These are phyloP conservation scores for Pipistrellus pipistrellus DNA, from an alignment of 2,797 vertebrate genomes.

Conservation along the genomic window DNA sequence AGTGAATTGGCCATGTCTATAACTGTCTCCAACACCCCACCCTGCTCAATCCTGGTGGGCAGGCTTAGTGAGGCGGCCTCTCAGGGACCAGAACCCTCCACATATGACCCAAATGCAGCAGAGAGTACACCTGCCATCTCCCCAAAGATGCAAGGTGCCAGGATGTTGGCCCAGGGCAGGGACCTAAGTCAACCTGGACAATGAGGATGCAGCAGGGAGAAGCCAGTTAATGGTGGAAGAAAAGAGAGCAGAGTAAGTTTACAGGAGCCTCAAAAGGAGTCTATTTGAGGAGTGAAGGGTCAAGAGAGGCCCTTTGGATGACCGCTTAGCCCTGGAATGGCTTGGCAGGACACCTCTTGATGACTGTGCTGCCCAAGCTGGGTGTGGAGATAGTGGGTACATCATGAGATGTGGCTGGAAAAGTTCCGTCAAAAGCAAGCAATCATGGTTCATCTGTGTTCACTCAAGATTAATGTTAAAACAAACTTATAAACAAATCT, in stretches of 20 bases:
- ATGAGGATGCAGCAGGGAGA: neutral
- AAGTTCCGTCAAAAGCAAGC: neutral
- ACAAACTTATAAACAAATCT: neutral
- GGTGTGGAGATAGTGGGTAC: neutral
- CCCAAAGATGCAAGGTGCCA: neutral
- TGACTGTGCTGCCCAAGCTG: rapidly evolving
- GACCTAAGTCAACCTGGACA: neutral
- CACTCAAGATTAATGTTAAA: neutral
- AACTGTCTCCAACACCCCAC: neutral
- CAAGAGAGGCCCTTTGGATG: neutral
- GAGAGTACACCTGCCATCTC: neutral
- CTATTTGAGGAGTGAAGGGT: neutral
- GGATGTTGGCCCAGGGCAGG: neutral
- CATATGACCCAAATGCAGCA: neutral
- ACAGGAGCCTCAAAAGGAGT: neutral
- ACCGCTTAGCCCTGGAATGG: neutral
- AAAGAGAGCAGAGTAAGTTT: neutral
- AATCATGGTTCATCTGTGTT: neutral
- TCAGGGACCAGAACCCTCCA: neutral
- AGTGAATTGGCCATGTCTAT: neutral
- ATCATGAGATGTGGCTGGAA: neutral
- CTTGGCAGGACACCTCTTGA: neutral
- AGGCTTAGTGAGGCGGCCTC: neutral
- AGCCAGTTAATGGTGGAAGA: neutral
- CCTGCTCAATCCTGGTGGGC: neutral